Base-by-base conservation (phyloP, 2,888 invertebrate genomes). In the Xylocampa areola region DNA sequence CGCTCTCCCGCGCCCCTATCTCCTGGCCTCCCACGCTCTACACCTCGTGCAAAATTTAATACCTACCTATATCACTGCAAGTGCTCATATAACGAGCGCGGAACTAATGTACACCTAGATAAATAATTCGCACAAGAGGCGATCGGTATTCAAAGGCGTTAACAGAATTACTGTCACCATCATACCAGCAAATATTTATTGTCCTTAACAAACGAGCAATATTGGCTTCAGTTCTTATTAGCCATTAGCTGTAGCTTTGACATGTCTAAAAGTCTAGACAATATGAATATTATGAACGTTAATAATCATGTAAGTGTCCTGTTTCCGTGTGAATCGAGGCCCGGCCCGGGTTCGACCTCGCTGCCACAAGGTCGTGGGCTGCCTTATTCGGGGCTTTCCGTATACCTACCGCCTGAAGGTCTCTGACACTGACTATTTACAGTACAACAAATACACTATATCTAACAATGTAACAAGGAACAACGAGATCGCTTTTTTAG, bases 31-130 rank as follows among this genome's bases (percentile, higher is more conserved):
- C 83, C 68, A 81, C 86, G 79, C 82, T 84, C 83, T 77, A 82
- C 79, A 83, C 85, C 82, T 87, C 82, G 86, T 91, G 90, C 92
- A 90, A 92, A 92, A 90, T 90, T 89, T 83, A 88, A 90, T 85
- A 86, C 78, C 73, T 79, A 76, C 52, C 54, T 60, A 64, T 37
- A 58, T 60, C 45, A 68, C 74, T 80, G 71, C 70, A 79, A 81
- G 74, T 78, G 73, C 71, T 70, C 72, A 76, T 73, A 75, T 81
- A 74, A 83, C 73, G 65, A 77, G 73, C 73, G 73, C 77, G 79
- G 82, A 88, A 85, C n/a, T n/a, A n/a, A n/a, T n/a, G n/a, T n/a
- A n/a, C n/a, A n/a, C n/a, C n/a, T 78, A 76, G 70, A 75, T 66
- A 76, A 63, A 68, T 66, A 70, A 80, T 79, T 68, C 68, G 66